Evolutionary conservation across 92 coral and sea anemone species (phyloP).

Genomic region (Bergia sp.): DNA sequence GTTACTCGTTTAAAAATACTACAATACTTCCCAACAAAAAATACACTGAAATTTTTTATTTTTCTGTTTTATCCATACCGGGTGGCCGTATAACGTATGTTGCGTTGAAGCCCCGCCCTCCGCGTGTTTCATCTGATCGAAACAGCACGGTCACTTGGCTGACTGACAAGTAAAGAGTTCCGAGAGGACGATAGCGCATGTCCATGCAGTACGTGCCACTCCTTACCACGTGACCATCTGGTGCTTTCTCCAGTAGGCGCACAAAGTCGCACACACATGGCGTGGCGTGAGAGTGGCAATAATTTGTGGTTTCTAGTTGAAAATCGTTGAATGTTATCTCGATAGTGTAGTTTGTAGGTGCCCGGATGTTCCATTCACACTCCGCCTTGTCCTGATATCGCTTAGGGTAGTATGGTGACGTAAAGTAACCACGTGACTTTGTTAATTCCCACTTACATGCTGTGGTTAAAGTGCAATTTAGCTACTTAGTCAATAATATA

Average conservation of each 20-base stretch:
- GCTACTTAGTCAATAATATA: no score
- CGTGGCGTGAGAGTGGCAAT: not conserved
- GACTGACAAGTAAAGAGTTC: not conserved
- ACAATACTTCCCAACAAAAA: not conserved
- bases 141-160: conserved; percentile 44
- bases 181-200: not conserved
- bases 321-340: conserved; percentile 40
- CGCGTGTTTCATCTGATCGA: conserved; percentile 8
- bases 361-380: conserved; percentile 45
- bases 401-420: conserved; percentile 31
- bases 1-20: no score
- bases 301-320: not conserved
- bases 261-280: conserved; percentile 35
- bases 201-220: conserved; percentile 25
- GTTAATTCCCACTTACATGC: conserved; percentile 41
- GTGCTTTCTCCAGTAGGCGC: not conserved
- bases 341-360: conserved; percentile 14
- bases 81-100: conserved; percentile 6
- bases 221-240: not conserved
- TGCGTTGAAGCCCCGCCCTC: conserved; percentile 30
- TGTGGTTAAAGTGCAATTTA: conserved; percentile 3
- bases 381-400: conserved; percentile 16
- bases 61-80: not conserved
- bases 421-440: conserved; percentile 27
- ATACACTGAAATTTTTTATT: no score